Evolutionary conservation across 2,797 vertebrate species (phyloP).

Genomic region (Oreochromis grahami): DNA sequence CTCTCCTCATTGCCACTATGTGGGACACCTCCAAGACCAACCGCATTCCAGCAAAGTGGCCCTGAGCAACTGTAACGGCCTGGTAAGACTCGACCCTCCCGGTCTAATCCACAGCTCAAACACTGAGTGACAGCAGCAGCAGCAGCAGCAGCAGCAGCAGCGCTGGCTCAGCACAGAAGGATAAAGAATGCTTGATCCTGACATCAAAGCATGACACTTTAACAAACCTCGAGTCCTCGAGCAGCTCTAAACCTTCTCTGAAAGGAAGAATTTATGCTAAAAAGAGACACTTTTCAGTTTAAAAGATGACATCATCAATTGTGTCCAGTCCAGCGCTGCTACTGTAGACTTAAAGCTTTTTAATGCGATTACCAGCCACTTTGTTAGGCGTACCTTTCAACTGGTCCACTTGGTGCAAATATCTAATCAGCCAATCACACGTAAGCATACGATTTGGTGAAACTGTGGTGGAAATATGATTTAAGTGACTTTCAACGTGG

Average conservation of each 20-base stretch:
- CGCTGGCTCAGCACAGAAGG: slow-evolving; percentile 10
- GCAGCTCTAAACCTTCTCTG: not conserved
- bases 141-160: not conserved
- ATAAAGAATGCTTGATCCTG: slow-evolving; percentile 23
- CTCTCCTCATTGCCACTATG: slow-evolving; percentile 89
- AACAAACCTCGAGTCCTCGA: slow-evolving; percentile 12
- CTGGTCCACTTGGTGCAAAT: not conserved
- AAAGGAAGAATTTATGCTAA: not conserved
- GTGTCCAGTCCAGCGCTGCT: not conserved
- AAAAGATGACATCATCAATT: not conserved
- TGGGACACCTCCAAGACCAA: slow-evolving; percentile 90
- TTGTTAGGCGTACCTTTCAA: not conserved
- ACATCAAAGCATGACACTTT: slow-evolving; percentile 29
- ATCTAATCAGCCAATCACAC: not conserved
- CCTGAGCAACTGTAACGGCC: slow-evolving; percentile 97
- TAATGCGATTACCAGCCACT: rapidly evolving
- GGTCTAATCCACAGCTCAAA: not conserved
- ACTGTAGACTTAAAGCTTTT: not conserved
- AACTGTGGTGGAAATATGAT: not conserved
- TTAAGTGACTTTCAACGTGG: not conserved
- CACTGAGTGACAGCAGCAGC: not conserved
- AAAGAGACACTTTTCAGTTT: not conserved
- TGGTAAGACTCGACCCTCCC: slow-evolving; percentile 80
- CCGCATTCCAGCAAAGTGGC: slow-evolving; percentile 89
- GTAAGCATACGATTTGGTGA: not conserved